Base-by-base conservation (phyloP, 2,888 invertebrate genomes). In the Hanleya hanleyi region DNA sequence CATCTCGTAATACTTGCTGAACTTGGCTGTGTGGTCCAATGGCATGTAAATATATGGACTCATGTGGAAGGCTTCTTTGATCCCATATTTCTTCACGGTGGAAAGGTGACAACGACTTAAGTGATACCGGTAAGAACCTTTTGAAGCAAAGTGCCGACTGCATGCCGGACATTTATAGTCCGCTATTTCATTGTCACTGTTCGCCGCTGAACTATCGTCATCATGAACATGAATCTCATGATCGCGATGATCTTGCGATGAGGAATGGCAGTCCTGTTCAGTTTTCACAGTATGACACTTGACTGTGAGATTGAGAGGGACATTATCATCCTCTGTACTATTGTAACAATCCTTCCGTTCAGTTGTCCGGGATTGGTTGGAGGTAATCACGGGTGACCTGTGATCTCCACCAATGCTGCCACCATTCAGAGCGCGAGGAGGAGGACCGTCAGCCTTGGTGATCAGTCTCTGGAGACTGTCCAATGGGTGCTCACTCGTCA, bases 1-100 rank as follows among this genome's bases (percentile, higher is more conserved):
- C 92, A 98, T 94, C 92, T 98, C 97, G 90, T 97, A 97, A 92
- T 98, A 98, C 93, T 98, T 98, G 85, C 97, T 94, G 93, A 98
- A 98, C 93, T 98, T 98, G 86, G 98, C 87, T 22, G 88, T 86
- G 75, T 89, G 88, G 75, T 89, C 89, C 50, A 88, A 79, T 12
- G 89, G 89, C 67, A 89, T 82, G 77, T 89, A 89, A 32, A 88
- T 83, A 75, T 88, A 89, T 7, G 89, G 89, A 74, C 86, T 87
- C 85, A 86, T 86, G 71, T 85, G 86, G 70, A 88, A 85, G 22
- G 87, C 87, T 67, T 88, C 88, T 74, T 87, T 88, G 67, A 88
- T 86, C 33, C 87, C 86, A 69, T 84, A 87, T 65, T 84, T 84
- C 69, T 87, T 86, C 15, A 87, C 86, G 67, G 86, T 87, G 7